phyloP scores from a whole-genome alignment of 2,888 invertebrate species.

The Choristoneura rosaceana region DNA sequence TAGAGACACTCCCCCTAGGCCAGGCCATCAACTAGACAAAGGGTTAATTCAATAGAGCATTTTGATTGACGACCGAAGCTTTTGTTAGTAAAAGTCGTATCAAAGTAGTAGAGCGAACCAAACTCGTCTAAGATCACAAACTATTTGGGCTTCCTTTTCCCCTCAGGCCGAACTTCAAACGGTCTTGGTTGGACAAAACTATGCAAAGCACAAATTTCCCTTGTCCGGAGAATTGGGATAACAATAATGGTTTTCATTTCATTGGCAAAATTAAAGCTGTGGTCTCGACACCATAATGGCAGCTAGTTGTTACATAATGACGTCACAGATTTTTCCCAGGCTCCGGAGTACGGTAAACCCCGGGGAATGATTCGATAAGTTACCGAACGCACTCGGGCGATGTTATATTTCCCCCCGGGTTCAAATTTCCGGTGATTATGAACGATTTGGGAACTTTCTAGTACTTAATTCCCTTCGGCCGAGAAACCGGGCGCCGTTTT shows the following conservation, averaged over 20 bases:
- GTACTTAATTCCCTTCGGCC: slow-evolving; percentile 34
- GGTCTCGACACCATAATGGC: neutral
- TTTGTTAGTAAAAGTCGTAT: slow-evolving; percentile 34
- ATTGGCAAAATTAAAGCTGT: slow-evolving; percentile 16
- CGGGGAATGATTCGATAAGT: slow-evolving; percentile 37
- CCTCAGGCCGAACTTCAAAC: slow-evolving; percentile 9
- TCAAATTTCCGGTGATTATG: slow-evolving; percentile 41
- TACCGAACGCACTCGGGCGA: slow-evolving; percentile 27
- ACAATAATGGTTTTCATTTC: slow-evolving; percentile 22
- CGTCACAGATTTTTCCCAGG: slow-evolving; percentile 8
- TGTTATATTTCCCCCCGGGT: slow-evolving; percentile 32
- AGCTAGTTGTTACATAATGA: slow-evolving; percentile 24
- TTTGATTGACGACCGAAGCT: slow-evolving; percentile 33
- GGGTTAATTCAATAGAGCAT: slow-evolving; percentile 15
- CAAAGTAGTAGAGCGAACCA: slow-evolving; percentile 22
- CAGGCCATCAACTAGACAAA: slow-evolving; percentile 12
- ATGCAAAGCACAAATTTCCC: slow-evolving; percentile 12
- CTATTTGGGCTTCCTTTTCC: slow-evolving; percentile 21
- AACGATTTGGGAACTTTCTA: slow-evolving; percentile 37
- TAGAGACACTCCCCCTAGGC: neutral
- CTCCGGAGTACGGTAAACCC: slow-evolving; percentile 9
- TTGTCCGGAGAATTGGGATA: slow-evolving; percentile 7
- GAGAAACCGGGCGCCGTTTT: slow-evolving; percentile 6
- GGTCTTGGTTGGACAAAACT: slow-evolving; percentile 1
- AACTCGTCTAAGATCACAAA: slow-evolving; percentile 28